A percentile compares a stretch with the other conserved stretches of the same genome.
Conservation (phyloP, 1,140 invertebrate genomes). For the Antheraea mylitta region DNA sequence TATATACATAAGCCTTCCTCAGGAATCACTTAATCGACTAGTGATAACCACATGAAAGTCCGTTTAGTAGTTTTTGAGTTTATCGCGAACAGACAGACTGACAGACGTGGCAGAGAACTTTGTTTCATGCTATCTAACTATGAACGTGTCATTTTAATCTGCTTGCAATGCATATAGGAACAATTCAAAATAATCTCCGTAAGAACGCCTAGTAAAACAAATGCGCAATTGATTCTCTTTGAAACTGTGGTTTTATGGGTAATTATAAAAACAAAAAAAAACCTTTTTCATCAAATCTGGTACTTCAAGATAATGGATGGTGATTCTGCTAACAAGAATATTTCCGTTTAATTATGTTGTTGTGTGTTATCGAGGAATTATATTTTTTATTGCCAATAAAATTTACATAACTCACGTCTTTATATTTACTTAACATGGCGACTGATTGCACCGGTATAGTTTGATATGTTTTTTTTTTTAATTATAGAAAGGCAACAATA, state of each 20-base stretch:
- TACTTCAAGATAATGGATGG: slow-evolving; percentile 24
- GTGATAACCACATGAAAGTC: too few species aligned
- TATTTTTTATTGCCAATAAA: not conserved
- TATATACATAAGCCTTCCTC: too few species aligned
- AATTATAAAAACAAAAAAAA: slow-evolving; percentile 37
- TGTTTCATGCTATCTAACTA: not conserved
- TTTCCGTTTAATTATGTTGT: slow-evolving; percentile 7
- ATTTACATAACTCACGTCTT: not conserved
- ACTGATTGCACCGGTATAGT: too few species aligned
- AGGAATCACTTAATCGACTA: too few species aligned
- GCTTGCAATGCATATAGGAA: not conserved
- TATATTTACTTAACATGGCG: too few species aligned
- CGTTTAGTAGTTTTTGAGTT: too few species aligned
- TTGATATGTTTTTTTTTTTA: too few species aligned
- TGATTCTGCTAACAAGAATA: slow-evolving; percentile 34
- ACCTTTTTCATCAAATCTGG: slow-evolving; percentile 2
- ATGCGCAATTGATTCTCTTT: not conserved
- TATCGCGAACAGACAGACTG: too few species aligned
- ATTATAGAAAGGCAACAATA: too few species aligned
- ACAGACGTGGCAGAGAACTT: too few species aligned
- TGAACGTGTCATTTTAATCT: not conserved
- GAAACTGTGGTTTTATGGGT: not conserved
- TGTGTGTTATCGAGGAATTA: not conserved
- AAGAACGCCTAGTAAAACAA: not conserved
- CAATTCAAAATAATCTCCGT: not conserved